Percentiles rank a stretch among this genome's conserved stretches.
Conservation (phyloP, 2,797 vertebrate species). For the Vipera latastei region DNA sequence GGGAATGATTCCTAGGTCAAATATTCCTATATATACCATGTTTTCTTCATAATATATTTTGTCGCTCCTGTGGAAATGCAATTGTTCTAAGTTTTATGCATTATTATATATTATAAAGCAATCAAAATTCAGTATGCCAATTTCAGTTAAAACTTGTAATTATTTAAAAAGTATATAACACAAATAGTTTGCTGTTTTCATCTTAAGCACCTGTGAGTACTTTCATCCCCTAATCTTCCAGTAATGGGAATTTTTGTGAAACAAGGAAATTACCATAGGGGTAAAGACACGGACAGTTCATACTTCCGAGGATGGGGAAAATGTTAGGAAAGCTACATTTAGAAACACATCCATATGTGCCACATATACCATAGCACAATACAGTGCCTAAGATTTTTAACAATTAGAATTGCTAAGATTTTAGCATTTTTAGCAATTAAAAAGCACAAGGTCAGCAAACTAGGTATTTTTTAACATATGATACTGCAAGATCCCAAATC, state of each 20-base stretch:
- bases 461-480: constrained; percentile 1
- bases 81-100: not conserved
- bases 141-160: not conserved
- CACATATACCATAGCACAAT: not conserved
- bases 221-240: too few relatives aligned
- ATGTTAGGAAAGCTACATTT: not conserved
- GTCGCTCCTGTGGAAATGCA: not conserved
- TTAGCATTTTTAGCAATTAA: not conserved
- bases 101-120: not conserved
- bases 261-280: not conserved
- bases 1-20: not conserved
- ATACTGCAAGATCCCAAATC: constrained; percentile 4
- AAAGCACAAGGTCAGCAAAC: not conserved
- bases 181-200: not conserved
- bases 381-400: not conserved
- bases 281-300: not conserved
- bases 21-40: not conserved
- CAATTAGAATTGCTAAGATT: too few relatives aligned
- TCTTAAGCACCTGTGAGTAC: too few relatives aligned
- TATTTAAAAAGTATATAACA: not conserved
- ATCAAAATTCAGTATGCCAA: not conserved
- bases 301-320: not conserved
- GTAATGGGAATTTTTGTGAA: not conserved
- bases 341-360: not conserved
- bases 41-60: not conserved